Evolutionary conservation across 2,797 vertebrate species (phyloP).

Genomic region (Taenioides sp.): DNA sequence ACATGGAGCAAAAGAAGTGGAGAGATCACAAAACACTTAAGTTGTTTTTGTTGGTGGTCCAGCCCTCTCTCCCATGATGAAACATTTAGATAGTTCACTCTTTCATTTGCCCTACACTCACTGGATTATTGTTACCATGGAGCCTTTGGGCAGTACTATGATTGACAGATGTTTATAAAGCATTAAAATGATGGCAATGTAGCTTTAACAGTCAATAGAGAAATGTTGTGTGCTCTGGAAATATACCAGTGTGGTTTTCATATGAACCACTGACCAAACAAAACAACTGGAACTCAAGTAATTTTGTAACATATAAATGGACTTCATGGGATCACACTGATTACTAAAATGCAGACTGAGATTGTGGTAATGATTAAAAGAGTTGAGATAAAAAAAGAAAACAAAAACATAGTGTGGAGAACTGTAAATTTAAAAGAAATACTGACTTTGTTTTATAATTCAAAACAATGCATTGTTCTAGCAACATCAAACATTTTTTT

Average conservation of each 20-base stretch:
- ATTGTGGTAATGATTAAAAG: constrained; percentile 2
- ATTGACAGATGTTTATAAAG: constrained; percentile 60
- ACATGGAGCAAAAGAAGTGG: constrained; percentile 32
- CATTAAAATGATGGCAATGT: constrained; percentile 47
- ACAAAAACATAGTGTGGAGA: not conserved
- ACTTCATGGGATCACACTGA: too few relatives aligned
- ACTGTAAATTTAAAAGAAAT: not conserved
- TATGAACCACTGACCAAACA: constrained; percentile 28
- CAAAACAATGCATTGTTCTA: not conserved
- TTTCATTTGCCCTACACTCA: constrained; percentile 12
- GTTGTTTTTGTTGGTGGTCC: constrained; percentile 59
- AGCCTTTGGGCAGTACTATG: constrained; percentile 36
- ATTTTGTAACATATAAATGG: constrained; percentile 3
- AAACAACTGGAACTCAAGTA: not conserved
- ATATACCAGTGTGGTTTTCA: constrained; percentile 20
- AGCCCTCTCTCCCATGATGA: constrained; percentile 36
- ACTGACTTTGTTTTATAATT: too few relatives aligned
- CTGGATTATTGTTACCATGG: constrained; percentile 22
- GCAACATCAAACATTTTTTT: too few relatives aligned
- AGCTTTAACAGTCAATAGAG: constrained; percentile 55
- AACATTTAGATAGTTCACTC: constrained; percentile 57
- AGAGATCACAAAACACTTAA: constrained; percentile 45
- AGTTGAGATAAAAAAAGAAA: not conserved
- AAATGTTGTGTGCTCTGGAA: constrained; percentile 54
- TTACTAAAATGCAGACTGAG: constrained; percentile 4